Evolutionary conservation across 2,797 vertebrate species (phyloP), one percentile per base, ranked within the genome.

Genomic region (Valencia hispanica): DNA sequence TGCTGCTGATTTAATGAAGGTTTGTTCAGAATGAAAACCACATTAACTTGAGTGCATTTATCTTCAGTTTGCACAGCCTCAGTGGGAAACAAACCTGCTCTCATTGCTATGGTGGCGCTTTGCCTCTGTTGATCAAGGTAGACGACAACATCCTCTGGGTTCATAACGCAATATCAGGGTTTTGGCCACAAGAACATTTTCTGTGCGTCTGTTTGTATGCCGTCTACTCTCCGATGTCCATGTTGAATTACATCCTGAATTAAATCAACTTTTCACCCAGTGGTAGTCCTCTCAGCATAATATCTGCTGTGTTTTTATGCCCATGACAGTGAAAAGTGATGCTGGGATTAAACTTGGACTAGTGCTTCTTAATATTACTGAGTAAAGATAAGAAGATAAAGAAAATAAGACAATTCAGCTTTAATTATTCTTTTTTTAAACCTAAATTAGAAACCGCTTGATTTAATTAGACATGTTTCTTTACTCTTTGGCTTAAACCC

Each of bases 171-270:
- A 61, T 74, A 81, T 81, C 80, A 70, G 69, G 74, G 72, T 75
- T 81, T 78, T 69, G 74, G 75, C 76, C 59, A 45, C 41, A 61
- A 77, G 59, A 87, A 83, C 22, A 69, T 36, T 59, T 5, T 73
- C 30, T 77, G 66, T 47, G 32, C n/a, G n/a, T n/a, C n/a, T 0
- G 25, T 47, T 74, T 27, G 25, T 43, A 32, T 4, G 3, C 0
- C 30, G 70, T 73, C 63, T 78, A 39, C 59, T 18, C 59, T 68
- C 65, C 41, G 69, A 43, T 51, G 51, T n/a, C 4, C 77, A 77
- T 76, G 74, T 85, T 76, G 70, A 79, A 86, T 79, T 75, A 59
- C 74, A 75, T 34, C 78, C 57, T 73, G 72, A 81, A 77, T 88
- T 82, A 84, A 89, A 84, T 53, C n/a, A 65, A 72, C 73, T 75